Base-by-base conservation (phyloP, 1,140 invertebrate species). In the Lerema accius region DNA sequence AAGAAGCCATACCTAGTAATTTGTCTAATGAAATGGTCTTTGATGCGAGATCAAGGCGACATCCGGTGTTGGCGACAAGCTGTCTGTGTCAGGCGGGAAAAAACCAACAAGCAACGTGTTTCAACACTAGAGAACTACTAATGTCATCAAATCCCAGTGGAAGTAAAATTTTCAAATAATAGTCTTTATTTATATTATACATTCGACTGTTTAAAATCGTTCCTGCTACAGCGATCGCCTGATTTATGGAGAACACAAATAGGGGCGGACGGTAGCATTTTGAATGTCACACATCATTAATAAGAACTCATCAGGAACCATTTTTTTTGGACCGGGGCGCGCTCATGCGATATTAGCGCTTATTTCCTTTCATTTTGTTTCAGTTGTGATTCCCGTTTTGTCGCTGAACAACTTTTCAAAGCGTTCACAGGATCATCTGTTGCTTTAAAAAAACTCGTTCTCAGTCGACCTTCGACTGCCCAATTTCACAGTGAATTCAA, bases 211-310 rank as follows among this genome's bases (percentile, higher is more conserved):
- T 68, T 60, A 11, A 49, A 11, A 45, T 28, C 15, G 45, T 58
- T 45, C 4, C 28, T 32, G 9, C 9, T 58, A 10, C 14, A 23
- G 26, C 26, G 28, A 7, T 35, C 14, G 42, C 15, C 16, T 37
- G 26, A 35, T 84, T 86, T 78, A 86, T 81, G 73, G 65, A 67
- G 71, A 69, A 73, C 66, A 51, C 45, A 51, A 49, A 60, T 53
- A 73, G 60, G 76, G 81, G 78, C 78, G 77, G 78, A 71, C 77
- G 78, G 79, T 80, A 85, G 81, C 77, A 73, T 71, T 80, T 80
- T 66, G 65, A 74, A 80, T 87, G 78, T 85, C 81, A 80, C 80
- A 78, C 69, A 53, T 82, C 78, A 84, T 86, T 85, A 84, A 87
- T 85, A 76, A 82, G 67, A 58, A 61, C 35, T 71, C 63, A 63